phyloP scores from a whole-genome alignment of 2,797 vertebrate species.

The Brotula barbata region DNA sequence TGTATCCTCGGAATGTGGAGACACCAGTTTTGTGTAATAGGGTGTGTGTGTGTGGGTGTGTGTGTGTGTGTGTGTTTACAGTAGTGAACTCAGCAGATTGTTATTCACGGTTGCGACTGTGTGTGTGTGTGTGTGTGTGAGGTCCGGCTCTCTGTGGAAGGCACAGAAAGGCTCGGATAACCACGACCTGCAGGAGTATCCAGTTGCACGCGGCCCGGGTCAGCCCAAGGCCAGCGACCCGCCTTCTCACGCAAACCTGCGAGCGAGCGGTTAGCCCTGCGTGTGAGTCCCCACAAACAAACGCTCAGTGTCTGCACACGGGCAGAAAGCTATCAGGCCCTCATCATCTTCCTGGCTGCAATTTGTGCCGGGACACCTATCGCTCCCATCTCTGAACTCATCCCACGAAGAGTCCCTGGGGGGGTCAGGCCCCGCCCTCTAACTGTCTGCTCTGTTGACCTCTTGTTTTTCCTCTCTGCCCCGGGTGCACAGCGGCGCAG shows the following conservation, averaged over 20 bases:
- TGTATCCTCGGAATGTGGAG: constrained; percentile 48
- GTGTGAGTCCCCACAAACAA: constrained; percentile 71
- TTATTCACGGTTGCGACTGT: constrained; percentile 28
- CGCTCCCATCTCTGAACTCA: constrained; percentile 50
- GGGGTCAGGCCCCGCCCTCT: not conserved
- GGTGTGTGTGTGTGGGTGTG: not conserved
- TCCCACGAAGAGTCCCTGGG: constrained; percentile 42
- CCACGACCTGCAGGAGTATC: constrained; percentile 61
- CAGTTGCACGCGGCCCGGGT: constrained; percentile 59
- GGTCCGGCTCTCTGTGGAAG: constrained; percentile 57
- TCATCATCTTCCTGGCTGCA: constrained; percentile 58
- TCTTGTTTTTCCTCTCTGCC: too few species aligned
- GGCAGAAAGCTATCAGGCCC: constrained; percentile 61
- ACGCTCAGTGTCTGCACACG: constrained; percentile 61
- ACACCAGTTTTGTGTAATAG: constrained; percentile 39
- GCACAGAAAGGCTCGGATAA: constrained; percentile 59
- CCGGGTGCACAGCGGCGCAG: constrained; percentile 83
- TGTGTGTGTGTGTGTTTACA: constrained; percentile 48
- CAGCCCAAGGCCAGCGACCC: constrained; percentile 50
- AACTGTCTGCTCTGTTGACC: not conserved
- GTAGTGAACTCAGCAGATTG: constrained; percentile 39
- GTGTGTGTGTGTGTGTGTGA: constrained; percentile 29
- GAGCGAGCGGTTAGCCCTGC: constrained; percentile 46
- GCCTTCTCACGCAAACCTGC: constrained; percentile 75
- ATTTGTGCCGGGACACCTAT: constrained; percentile 60